Base-by-base conservation (phyloP, 1,140 invertebrate genomes). In the Drosophila repletoides region DNA sequence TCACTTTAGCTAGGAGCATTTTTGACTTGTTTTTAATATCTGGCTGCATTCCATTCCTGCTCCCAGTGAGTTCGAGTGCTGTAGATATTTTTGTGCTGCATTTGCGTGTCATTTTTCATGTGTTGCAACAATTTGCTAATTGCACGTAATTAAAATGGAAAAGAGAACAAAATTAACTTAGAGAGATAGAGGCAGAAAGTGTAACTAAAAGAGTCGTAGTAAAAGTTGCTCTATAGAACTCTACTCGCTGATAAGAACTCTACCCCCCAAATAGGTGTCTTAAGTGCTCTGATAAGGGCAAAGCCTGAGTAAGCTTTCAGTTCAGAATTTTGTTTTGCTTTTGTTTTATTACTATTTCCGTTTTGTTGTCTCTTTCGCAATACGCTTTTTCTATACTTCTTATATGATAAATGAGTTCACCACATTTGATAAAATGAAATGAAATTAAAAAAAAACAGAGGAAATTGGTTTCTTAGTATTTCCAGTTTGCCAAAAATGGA, bases 401-500 rank as follows among this genome's bases (percentile, higher is more conserved):
- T 41, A 19, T 34, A 60, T 74, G 74, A 79, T 74, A 79, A 83
- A 84, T 79, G 79, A 56, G 60, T 66, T 76, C n/a, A 51, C 51
- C 22, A 77, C 29, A 70, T 38, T 66, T 71, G 80, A 79, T 84
- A 79, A 74, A 74, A 67, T 31, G 34, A 40, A 29, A 43, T 38
- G 26, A 67, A 46, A 56, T 7, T 45, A 61, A n/a, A 48, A 55
- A 60, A 63, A 22, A 51, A 36, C 33, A 28, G 40, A 63, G 46
- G 34, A 68, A 79, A 34, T 26, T n/a, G 14, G 49, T 40, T 29
- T 29, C 28, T 46, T 51, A 49, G 14, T 15, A 36, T 38, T 61
- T 58, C 15, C 59, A 67, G 80, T 79, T 83, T 84, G 28, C 36
- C 34, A 38, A 86, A 83, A 79, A 86, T 86, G 75, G 65, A 86